phyloP scores from a whole-genome alignment of 2,888 invertebrate genomes.

The Microdon myrmicae region DNA sequence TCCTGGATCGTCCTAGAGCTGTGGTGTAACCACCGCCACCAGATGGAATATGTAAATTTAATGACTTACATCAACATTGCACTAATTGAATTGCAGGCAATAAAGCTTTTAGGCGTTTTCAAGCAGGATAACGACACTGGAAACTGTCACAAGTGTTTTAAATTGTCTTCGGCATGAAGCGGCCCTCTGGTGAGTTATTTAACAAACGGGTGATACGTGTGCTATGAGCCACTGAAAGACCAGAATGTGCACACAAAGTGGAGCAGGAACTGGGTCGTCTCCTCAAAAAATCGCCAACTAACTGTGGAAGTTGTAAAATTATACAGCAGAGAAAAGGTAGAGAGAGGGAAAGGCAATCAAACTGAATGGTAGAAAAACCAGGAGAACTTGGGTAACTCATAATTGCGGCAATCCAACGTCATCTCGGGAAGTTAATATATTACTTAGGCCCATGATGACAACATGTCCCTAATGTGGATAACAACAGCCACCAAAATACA shows the following conservation, averaged over 20 bases:
- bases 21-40: slow-evolving; percentile 3
- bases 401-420: slow-evolving; percentile 29
- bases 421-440: slow-evolving; percentile 31
- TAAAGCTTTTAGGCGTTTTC: slow-evolving; percentile 50
- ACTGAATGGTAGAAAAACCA: no score
- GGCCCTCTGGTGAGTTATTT: neutral
- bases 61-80: slow-evolving; percentile 52
- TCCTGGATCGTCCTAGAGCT: neutral
- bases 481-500: no score
- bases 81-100: slow-evolving; percentile 52
- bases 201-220: slow-evolving; percentile 36
- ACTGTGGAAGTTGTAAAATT: slow-evolving; percentile 46
- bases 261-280: neutral
- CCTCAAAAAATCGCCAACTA: slow-evolving; percentile 19
- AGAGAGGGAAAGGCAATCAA: no score
- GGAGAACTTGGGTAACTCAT: no score
- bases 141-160: slow-evolving; percentile 47
- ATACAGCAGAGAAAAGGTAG: slow-evolving; percentile 20
- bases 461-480: no score
- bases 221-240: slow-evolving; percentile 24
- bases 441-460: no score
- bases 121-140: slow-evolving; percentile 7
- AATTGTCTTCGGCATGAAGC: slow-evolving; percentile 29
- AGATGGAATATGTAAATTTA: slow-evolving; percentile 50
- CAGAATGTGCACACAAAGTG: slow-evolving; percentile 4